phyloP scores from a whole-genome alignment of 1,140 invertebrate species.

The Drosophila micromelanica region DNA sequence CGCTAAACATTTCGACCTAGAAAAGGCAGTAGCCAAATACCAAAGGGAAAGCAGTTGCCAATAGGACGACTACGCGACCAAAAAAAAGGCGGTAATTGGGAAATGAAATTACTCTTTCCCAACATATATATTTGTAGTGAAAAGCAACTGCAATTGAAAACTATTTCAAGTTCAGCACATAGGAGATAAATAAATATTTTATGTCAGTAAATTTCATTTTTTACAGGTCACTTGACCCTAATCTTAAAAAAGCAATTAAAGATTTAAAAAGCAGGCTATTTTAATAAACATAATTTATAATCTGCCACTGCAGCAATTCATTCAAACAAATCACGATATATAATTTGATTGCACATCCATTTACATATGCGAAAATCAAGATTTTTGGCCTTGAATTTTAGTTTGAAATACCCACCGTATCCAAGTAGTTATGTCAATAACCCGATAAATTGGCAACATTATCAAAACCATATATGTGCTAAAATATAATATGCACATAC shows the following conservation, averaged over 20 bases:
- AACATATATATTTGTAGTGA: too few species aligned
- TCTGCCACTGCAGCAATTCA: too few species aligned
- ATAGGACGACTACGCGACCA: neutral
- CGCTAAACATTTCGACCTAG: conserved; percentile 74
- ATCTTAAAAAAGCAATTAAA: too few species aligned
- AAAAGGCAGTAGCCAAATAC: conserved; percentile 49
- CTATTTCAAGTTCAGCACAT: too few species aligned
- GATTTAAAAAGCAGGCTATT: too few species aligned
- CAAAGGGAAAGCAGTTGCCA: conserved; percentile 49
- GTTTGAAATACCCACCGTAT: conserved; percentile 1
- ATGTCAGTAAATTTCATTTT: too few species aligned
- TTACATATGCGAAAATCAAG: neutral
- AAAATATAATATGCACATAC: neutral
- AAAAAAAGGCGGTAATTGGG: neutral
- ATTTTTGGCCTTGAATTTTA: conserved; percentile 14
- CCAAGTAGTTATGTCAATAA: conserved; percentile 11
- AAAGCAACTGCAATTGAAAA: too few species aligned
- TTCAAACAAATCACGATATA: too few species aligned
- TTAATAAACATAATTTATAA: too few species aligned
- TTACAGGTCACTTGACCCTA: too few species aligned
- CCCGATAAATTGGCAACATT: conserved; percentile 21
- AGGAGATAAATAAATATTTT: too few species aligned
- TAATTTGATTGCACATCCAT: neutral
- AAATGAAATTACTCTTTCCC: neutral
- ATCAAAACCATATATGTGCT: neutral